A percentile compares a stretch with the other conserved stretches of the same genome.
Evolutionary conservation across 1,140 invertebrate species (phyloP).

Genomic region (Tetragnatha versicolor): DNA sequence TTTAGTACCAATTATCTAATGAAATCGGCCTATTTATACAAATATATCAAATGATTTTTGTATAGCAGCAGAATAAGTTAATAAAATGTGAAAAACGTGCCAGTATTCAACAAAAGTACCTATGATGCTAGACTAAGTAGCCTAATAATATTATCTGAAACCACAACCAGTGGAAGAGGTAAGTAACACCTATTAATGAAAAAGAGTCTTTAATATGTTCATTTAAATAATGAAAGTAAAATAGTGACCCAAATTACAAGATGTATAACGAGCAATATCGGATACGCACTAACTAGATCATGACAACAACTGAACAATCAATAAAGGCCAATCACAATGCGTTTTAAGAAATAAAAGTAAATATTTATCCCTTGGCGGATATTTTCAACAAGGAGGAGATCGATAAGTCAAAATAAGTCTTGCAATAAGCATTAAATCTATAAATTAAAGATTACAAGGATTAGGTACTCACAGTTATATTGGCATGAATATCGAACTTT

Average conservation of each 20-base stretch:
- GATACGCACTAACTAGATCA: not conserved
- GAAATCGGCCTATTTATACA: too few species aligned
- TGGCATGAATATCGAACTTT: conserved; percentile 95
- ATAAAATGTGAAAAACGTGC: too few species aligned
- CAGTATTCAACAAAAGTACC: too few species aligned
- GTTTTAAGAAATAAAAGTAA: not conserved
- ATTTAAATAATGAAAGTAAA: not conserved
- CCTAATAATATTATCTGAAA: too few species aligned
- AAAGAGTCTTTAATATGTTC: too few species aligned
- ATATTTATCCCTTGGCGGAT: not conserved
- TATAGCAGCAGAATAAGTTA: too few species aligned
- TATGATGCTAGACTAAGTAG: too few species aligned
- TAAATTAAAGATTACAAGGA: not conserved
- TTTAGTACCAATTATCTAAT: too few species aligned
- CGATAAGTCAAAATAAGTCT: not conserved
- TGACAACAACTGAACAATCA: not conserved
- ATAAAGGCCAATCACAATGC: not conserved
- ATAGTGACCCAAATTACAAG: not conserved
- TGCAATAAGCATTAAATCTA: not conserved
- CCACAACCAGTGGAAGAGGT: too few species aligned
- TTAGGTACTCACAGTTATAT: conserved; percentile 84
- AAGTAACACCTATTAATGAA: too few species aligned
- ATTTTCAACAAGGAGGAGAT: not conserved
- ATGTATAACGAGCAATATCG: not conserved
- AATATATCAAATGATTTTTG: too few species aligned